These are phyloP conservation scores for Heliconius hewitsoni DNA, from an alignment of 1,140 invertebrate species.

Conservation along the genomic window DNA sequence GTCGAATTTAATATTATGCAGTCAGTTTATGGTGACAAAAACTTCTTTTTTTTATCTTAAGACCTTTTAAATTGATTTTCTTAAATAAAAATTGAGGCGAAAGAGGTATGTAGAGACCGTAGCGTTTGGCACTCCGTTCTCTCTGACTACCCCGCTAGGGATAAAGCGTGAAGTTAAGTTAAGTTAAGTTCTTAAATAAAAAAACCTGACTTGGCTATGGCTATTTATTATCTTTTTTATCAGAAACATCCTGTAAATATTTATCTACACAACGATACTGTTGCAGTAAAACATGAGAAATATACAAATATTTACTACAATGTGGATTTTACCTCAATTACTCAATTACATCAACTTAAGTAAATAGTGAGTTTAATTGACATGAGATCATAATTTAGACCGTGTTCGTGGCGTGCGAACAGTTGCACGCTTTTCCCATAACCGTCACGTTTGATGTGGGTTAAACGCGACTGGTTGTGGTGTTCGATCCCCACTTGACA, in stretches of 20 bases:
- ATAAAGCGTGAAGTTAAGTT: no score
- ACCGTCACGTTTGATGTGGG: no score
- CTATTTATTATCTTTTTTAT: constrained; percentile 1
- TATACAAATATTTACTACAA: constrained; percentile 18
- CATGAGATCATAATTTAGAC: not conserved
- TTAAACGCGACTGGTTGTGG: no score
- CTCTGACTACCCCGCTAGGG: no score
- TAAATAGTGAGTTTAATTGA: constrained; percentile 14
- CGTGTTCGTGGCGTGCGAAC: no score
- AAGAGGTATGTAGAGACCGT: no score
- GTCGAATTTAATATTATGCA: no score
- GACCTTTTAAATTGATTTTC: not conserved
- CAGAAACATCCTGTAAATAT: constrained; percentile 1
- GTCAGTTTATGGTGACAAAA: no score
- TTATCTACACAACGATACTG: not conserved
- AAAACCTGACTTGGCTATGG: not conserved
- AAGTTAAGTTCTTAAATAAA: not conserved
- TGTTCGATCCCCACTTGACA: no score
- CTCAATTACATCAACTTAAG: constrained; percentile 27
- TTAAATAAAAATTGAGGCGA: not conserved
- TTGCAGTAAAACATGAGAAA: constrained; percentile 11
- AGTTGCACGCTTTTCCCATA: no score
- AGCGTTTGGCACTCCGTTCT: no score
- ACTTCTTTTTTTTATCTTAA: not conserved
- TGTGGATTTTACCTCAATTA: constrained; percentile 42